These are phyloP conservation scores for Alexandromys fortis DNA, from an alignment of 2,113 vertebrate genomes.

Conservation along the genomic window DNA sequence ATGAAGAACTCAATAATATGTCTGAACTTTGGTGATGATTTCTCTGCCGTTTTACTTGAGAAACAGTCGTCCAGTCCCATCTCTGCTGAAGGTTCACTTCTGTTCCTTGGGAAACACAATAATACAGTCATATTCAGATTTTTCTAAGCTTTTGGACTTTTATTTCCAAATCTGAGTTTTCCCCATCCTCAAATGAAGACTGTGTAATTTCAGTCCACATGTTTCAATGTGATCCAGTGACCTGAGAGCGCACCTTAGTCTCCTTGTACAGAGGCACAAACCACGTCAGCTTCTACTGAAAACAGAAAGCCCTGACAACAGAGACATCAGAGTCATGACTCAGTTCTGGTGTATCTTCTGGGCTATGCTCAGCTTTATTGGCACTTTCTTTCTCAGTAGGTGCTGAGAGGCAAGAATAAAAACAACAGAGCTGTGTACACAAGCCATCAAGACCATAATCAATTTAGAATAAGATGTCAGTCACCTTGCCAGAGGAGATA, in stretches of 20 bases:
- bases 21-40: constrained; percentile 19
- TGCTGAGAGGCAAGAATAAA: background rate
- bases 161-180: background rate
- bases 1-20: constrained; percentile 58
- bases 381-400: background rate
- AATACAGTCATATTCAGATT: background rate
- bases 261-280: background rate
- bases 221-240: background rate
- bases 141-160: background rate
- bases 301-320: background rate
- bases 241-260: background rate
- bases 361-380: background rate
- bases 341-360: background rate
- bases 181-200: background rate
- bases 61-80: background rate
- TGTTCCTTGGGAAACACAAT: background rate
- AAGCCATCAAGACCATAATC: background rate
- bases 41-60: background rate
- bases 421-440: background rate
- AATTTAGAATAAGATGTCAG: background rate
- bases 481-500: background rate
- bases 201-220: background rate
- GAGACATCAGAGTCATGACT: background rate
- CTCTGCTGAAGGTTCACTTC: constrained; percentile 18
- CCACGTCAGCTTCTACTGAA: background rate